phyloP scores from a whole-genome alignment of 1,140 invertebrate species.

The Calliphora vicina region DNA sequence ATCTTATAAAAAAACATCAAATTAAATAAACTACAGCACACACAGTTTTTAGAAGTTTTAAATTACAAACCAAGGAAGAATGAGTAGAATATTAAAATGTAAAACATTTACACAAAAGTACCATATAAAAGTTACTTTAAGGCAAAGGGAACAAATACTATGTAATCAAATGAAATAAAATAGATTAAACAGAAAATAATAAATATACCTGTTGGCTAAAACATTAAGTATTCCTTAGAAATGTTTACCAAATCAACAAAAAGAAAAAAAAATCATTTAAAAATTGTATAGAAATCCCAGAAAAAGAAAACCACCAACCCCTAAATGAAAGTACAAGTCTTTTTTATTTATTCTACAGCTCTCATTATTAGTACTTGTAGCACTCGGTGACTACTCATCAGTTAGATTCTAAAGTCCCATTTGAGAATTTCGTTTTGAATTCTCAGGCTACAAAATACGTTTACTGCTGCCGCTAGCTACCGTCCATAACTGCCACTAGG shows the following conservation, averaged over 20 bases:
- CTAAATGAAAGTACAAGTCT: too few relatives aligned
- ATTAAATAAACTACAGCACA: too few relatives aligned
- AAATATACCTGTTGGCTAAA: background rate
- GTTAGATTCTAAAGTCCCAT: background rate
- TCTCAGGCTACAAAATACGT: background rate
- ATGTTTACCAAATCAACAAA: background rate
- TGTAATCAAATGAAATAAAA: too few relatives aligned
- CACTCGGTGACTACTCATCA: background rate
- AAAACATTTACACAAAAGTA: too few relatives aligned
- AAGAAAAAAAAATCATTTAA: background rate
- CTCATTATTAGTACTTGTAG: constrained; percentile 13
- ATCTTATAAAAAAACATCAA: background rate
- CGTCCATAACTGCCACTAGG: background rate
- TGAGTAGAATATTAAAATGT: too few relatives aligned
- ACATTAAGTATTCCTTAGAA: background rate
- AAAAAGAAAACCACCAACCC: too few relatives aligned
- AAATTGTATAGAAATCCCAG: background rate
- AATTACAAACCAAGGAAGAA: too few relatives aligned
- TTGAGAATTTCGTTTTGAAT: background rate
- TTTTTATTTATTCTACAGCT: too few relatives aligned
- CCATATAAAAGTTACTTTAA: too few relatives aligned
- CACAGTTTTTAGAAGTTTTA: too few relatives aligned
- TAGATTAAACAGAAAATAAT: too few relatives aligned
- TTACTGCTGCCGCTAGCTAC: background rate
- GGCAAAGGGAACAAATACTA: too few relatives aligned